Evolutionary conservation across 2,797 vertebrate genomes (phyloP), one percentile per base, ranked within the genome.

Genomic region (Alcedo atthis): DNA sequence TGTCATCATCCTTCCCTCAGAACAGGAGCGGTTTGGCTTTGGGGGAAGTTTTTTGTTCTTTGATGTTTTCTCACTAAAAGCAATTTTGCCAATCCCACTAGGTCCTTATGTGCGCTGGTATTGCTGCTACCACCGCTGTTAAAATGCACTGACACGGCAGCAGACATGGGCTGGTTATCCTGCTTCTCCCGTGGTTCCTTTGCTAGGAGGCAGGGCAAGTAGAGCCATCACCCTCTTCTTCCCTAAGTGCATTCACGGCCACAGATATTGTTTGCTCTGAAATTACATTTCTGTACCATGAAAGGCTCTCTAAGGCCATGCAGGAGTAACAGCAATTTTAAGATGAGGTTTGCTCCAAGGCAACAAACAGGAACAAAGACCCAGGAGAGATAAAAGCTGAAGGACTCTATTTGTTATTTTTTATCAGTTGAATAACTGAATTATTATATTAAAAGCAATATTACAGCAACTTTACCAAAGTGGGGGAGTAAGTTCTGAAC

Each of bases 331-430:
- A 89, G 87, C 80, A 64, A 80, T 90, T 95, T 93, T 85, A 92
- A 77, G 91, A 70, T 3, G 28, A 95, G 74, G 89, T 69, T 77
- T 6, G 94, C 95, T 87, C 53, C 62, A 33, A 94, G 95, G 93
- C 84, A 96, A 93, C 86, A 93, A 91, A 92, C 83, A 89, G 91
- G 69, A 96, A 96, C 78, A 94, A 96, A 97, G 87, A 89, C 33
- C 20, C 67, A 76, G 57, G 81, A 92, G 35, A 76, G 74, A 25
- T 89, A 85, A 75, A 88, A 86, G 88, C 67, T 40, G 67, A 71
- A 94, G 82, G 94, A 92, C 22, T 54, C 22, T 92, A n/a, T 45
- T 37, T 7, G 10, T 19, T 12, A 18, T 83, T 89, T 74, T 59
- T 92, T 88, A 94, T 82, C 75, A 75, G 35, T 10, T 81, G 53